phyloP scores from a whole-genome alignment of 2,113 vertebrate species.

The Gobius niger region DNA sequence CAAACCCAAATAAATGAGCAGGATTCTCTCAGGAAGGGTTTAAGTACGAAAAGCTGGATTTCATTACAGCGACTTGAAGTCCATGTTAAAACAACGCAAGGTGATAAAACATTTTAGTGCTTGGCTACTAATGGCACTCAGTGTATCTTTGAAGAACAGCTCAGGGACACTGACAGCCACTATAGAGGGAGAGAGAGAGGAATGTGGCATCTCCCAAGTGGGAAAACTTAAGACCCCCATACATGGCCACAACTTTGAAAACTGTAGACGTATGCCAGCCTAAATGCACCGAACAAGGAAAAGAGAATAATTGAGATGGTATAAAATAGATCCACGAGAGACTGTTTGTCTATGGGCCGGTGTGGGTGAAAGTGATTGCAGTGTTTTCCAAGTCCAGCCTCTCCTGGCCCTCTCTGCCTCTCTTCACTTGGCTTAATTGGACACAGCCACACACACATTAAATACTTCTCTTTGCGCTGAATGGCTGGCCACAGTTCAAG shows the following conservation, averaged over 20 bases:
- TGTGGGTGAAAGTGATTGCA: conserved; percentile 25
- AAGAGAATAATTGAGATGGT: conserved; percentile 13
- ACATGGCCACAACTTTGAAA: conserved; percentile 38
- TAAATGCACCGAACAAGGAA: background rate
- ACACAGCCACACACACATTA: conserved; percentile 72
- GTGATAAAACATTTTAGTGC: conserved; percentile 8
- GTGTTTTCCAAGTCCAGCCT: conserved; percentile 54
- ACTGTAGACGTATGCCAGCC: conserved; percentile 12
- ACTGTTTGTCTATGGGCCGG: background rate
- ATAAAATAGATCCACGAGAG: background rate
- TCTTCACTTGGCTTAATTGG: conserved; percentile 70
- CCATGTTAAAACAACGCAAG: conserved; percentile 25
- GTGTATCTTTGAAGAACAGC: conserved; percentile 27
- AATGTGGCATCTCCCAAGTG: conserved; percentile 37
- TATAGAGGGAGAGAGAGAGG: conserved; percentile 29
- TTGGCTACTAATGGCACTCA: conserved; percentile 8
- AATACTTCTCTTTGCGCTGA: conserved; percentile 45
- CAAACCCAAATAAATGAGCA: background rate
- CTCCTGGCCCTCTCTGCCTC: conserved; percentile 39
- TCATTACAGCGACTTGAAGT: conserved; percentile 52
- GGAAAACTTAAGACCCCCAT: conserved; percentile 34
- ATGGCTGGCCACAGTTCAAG: conserved; percentile 67
- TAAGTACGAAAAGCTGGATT: conserved; percentile 31
- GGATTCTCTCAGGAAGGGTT: background rate
- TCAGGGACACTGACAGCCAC: conserved; percentile 32